Base-by-base conservation (phyloP, 1,140 invertebrate species). In the Macrobrachium rosenbergii region DNA sequence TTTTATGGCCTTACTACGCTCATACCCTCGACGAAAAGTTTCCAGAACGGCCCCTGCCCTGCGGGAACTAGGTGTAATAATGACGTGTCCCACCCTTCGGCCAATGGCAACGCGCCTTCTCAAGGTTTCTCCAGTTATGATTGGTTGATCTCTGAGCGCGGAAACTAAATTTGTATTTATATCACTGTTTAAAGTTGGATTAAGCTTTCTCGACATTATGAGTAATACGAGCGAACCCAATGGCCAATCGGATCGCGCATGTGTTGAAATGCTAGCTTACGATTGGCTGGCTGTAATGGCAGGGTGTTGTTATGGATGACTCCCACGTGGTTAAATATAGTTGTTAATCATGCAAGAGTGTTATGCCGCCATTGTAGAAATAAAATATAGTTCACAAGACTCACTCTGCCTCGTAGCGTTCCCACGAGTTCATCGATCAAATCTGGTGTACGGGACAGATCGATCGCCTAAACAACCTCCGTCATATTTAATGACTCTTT, bases 271-370 rank as follows among this genome's bases (percentile, higher is more conserved):
- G 59, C 79, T 59, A 64, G 64, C 83, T 79, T 73, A 62, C 79
- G 83, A 86, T 80, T 86, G 83, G 83, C 60, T 63, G 82, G 82
- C 10, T n/a, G 60, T 84, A 77, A 76, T 77, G 82, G 60, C 45
- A 37, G 75, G 60, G 21, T 19, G 76, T 72, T 64, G 83, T 80
- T 86, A 86, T 86, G 63, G 83, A 86, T 80, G 77, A 77, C 28
- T 23, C 67, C 63, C 21, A 69, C 64, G 77, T 67, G 77, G 83
- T 86, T 86, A 86, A 86, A 86, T 86, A 86, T 86, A 86, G 83
- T 73, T 80, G 83, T 86, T 86, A 86, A 86, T 86, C 83, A 86
- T 86, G 83, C 83, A 86, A 80, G 83, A 77, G 63, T 64, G 45
- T 86, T 79, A 80, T 86, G 76, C 77, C 67, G 76, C 73, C 23